phyloP scores from a whole-genome alignment of 2,888 invertebrate genomes.

The Agriopis leucophaearia region DNA sequence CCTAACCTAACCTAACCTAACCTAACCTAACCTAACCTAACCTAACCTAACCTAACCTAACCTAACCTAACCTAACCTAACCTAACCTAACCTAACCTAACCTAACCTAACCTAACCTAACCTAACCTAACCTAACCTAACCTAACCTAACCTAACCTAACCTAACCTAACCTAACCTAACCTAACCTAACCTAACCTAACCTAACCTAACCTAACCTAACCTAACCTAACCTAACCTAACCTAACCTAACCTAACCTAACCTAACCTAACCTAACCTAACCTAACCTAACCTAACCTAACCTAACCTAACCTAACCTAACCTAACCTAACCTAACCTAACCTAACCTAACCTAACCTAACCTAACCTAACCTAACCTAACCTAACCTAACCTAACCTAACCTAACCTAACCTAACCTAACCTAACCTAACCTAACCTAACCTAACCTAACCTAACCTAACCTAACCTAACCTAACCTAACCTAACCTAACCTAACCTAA shows the following conservation, averaged over 20 bases:
- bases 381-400: too few relatives aligned
- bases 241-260: slow-evolving; percentile 1
- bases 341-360: neutral
- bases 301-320: slow-evolving; percentile 1
- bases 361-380: too few relatives aligned
- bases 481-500: too few relatives aligned
- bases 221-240: slow-evolving; percentile 1
- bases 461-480: too few relatives aligned
- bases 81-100: slow-evolving; percentile 36
- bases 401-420: too few relatives aligned
- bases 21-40: slow-evolving; percentile 43
- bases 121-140: slow-evolving; percentile 7
- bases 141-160: slow-evolving; percentile 6
- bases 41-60: slow-evolving; percentile 36
- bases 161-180: slow-evolving; percentile 11
- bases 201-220: slow-evolving; percentile 4
- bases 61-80: slow-evolving; percentile 4
- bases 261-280: slow-evolving; percentile 1
- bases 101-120: slow-evolving; percentile 40
- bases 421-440: too few relatives aligned
- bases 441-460: too few relatives aligned
- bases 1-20: slow-evolving; percentile 43
- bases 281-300: slow-evolving; percentile 1
- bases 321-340: neutral
- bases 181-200: slow-evolving; percentile 19